phyloP scores from a whole-genome alignment of 2,797 vertebrate species.

The Cirrhinus molitorella region DNA sequence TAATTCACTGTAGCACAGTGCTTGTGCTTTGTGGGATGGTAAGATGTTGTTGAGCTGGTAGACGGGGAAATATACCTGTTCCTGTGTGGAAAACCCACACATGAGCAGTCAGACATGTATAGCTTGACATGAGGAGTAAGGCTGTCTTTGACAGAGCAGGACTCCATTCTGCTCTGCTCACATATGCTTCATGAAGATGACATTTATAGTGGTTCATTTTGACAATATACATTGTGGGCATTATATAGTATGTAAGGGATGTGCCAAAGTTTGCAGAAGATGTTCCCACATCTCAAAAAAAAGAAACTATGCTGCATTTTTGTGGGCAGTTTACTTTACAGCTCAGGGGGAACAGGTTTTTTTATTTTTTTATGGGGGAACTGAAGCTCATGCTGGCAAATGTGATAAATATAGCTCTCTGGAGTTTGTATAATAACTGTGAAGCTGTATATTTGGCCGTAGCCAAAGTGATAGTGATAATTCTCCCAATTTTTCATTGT shows the following conservation, averaged over 20 bases:
- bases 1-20: neutral
- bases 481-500: too few relatives aligned
- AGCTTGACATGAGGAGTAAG: conserved; percentile 19
- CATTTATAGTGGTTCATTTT: conserved; percentile 18
- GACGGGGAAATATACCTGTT: conserved; percentile 35
- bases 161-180: neutral
- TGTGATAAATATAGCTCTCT: neutral
- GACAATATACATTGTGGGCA: neutral
- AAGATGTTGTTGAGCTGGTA: conserved; percentile 43
- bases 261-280: neutral
- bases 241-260: neutral
- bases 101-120: conserved; percentile 19
- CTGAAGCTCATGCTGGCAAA: neutral
- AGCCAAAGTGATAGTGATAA: too few relatives aligned
- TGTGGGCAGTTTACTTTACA: neutral
- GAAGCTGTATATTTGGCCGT: neutral
- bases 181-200: neutral
- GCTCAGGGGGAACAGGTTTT: neutral
- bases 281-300: neutral
- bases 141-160: neutral
- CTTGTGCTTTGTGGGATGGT: conserved; percentile 13
- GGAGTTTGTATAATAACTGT: neutral
- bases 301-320: neutral
- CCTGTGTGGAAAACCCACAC: conserved; percentile 20
- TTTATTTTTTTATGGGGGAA: neutral